phyloP scores from a whole-genome alignment of 2,888 invertebrate species.

The Coenonympha glycerion region DNA sequence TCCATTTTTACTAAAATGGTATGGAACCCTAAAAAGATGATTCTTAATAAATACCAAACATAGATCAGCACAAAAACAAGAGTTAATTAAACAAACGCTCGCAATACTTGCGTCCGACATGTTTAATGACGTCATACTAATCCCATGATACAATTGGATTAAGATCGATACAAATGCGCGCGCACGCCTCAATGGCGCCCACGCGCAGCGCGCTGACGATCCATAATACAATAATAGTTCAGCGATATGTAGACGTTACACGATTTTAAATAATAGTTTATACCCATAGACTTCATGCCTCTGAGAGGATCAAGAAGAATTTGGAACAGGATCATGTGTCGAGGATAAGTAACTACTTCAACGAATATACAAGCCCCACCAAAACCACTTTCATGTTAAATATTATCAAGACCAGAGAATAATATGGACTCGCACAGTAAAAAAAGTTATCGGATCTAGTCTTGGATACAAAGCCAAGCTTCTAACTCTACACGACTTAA shows the following conservation, averaged over 20 bases:
- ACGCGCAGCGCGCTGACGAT: constrained; percentile 65
- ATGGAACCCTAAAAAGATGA: no score
- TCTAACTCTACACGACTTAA: no score
- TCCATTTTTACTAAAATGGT: no score
- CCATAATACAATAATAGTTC: constrained; percentile 71
- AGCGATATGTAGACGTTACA: constrained; percentile 26
- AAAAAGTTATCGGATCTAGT: no score
- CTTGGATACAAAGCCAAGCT: no score
- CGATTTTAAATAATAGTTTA: neutral
- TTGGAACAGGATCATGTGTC: no score
- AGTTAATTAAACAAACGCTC: constrained; percentile 12
- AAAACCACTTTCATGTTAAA: no score
- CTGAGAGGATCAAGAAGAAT: neutral
- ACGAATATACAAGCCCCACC: no score
- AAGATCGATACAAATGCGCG: constrained; percentile 63
- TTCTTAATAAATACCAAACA: neutral
- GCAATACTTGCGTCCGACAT: neutral
- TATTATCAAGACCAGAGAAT: no score
- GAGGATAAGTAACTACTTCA: no score
- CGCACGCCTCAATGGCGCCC: constrained; percentile 71
- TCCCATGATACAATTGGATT: constrained; percentile 63
- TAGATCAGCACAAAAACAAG: neutral
- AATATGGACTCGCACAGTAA: no score
- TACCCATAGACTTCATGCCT: neutral
- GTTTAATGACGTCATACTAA: constrained; percentile 47